Base-by-base conservation (phyloP, 1,140 invertebrate genomes). In the Lasioglossum baleicum region DNA sequence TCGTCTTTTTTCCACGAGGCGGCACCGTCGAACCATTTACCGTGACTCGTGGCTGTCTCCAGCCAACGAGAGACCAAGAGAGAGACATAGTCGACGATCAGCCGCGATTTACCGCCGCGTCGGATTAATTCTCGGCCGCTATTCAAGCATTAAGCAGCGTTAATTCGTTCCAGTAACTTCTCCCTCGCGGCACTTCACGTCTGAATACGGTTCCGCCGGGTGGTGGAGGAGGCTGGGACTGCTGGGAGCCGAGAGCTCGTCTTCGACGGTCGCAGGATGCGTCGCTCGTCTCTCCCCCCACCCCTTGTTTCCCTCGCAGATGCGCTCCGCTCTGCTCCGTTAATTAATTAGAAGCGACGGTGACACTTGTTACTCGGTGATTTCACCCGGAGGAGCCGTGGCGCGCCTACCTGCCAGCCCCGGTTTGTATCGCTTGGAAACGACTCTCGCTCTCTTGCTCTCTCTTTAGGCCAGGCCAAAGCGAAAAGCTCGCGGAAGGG, bases 281-380 rank as follows among this genome's bases (percentile, higher is more conserved):
- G 17, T 53, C 15, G 17, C 44, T 13, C 15, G 15, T 2, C 76
- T n/a, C 69, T 72, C 69, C 51, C 69, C 48, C 70, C 48, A n/a
- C 35, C 51, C 44, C 51, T 4, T 6, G 42, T 48, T 11, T 11
- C 44, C 44, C 44, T 48, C 26, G 42, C 11, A 13, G 22, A 42
- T 11, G 65, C 22, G 44, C 76, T 72, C 68, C 65, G 53, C 48
- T 0, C 44, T 15, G 51, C 51, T 53, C 58, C 70, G 76, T 79
- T 79, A 79, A 79, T 79, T 79, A 79, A 79, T 79, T 79, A 79
- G 76, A 79, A 79, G 69, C 76, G 76, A 79, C 76, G 76, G 76
- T 79, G 76, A 79, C 76, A 79, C 76, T 79, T 79, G 76, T 79
- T 79, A 79, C 76, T 65, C 76, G 76, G 61, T 79, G 76, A 79